Base-by-base conservation (phyloP, 2,113 vertebrate species). In the Dasyprocta punctata region DNA sequence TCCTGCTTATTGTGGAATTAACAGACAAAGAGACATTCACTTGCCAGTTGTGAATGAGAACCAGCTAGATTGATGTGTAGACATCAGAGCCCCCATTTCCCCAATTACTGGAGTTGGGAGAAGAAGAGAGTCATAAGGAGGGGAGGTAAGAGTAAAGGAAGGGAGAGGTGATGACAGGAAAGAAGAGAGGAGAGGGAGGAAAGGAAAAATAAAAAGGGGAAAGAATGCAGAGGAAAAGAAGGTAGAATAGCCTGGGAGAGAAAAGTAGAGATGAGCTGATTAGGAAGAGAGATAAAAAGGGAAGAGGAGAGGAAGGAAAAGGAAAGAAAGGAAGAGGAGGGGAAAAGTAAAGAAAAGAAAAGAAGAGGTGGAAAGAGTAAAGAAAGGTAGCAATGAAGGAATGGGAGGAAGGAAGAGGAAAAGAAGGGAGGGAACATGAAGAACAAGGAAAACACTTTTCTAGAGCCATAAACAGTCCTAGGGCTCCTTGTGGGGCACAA, bases 301-400 rank as follows among this genome's bases (percentile, higher is more conserved):
- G 30, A 4, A 2, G 41, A 28, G 73, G 16, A 9, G 5, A 4
- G 11, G 14, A 61, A 6, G 3, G 63, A 13, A 65, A 13, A 33
- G 47, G 3, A 16, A 22, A 33, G 1, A 11, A 22, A 56, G 4
- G 33, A 5, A n/a, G 2, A 14, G 5, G 3, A 24, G 38, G 14
- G 0, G 4, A 2, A 52, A 3, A 2, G 5, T n/a, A n/a, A n/a
- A n/a, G n/a, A n/a, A n/a, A n/a, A n/a, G n/a, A 3, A 19, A 16
- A 17, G 19, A 26, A 61, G 52, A 24, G 10, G 22, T 14, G 5
- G 44, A 12, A 30, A 63, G n/a, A 36, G 13, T 5, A 26, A n/a
- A 41, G 1, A 17, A 19, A 63, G 8, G 30, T 3, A 19, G 61
- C 3, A 19, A 19, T 2, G 14, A 5, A 11, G 49, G 16, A 69